Percentiles rank a stretch among this genome's conserved stretches.
Evolutionary conservation across 2,797 vertebrate genomes (phyloP).

Genomic region (Syngnathus acus): DNA sequence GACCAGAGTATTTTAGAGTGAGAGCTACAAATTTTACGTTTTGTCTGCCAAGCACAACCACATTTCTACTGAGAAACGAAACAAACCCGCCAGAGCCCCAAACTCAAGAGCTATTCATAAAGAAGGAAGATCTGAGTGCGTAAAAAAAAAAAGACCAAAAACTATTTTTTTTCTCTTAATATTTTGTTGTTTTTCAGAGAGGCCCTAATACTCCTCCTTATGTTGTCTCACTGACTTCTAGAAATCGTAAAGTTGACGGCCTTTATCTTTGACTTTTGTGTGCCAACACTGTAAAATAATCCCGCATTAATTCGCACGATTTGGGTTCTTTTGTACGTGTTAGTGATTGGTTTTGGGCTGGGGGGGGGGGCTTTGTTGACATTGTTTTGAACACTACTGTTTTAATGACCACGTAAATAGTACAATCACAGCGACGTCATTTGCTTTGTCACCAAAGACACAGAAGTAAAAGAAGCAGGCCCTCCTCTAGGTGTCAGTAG

Average conservation of each 20-base stretch:
- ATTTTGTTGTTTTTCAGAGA: too few relatives aligned
- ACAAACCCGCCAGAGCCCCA: background rate
- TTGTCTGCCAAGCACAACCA: conserved; percentile 88
- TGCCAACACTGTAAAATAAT: conserved; percentile 73
- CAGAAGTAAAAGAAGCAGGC: background rate
- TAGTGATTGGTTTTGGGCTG: conserved; percentile 53
- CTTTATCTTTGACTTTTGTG: conserved; percentile 67
- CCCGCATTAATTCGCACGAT: conserved; percentile 63
- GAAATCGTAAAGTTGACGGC: conserved; percentile 37
- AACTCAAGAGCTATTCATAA: background rate
- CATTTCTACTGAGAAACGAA: conserved; percentile 65
- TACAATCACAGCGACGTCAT: conserved; percentile 58
- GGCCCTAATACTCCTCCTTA: background rate
- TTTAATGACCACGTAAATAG: conserved; percentile 61
- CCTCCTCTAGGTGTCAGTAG: conserved; percentile 2
- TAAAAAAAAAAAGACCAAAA: too few relatives aligned
- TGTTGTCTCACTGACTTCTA: background rate
- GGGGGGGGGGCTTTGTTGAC: conserved; percentile 53
- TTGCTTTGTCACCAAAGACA: background rate
- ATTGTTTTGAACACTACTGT: conserved; percentile 12
- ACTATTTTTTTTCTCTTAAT: background rate
- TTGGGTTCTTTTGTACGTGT: conserved; percentile 66
- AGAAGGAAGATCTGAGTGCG: background rate
- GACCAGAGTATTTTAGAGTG: conserved; percentile 76
- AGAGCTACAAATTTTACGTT: conserved; percentile 68